Base-by-base conservation (phyloP, 1,140 invertebrate genomes). In the Onthophagus taurus region DNA sequence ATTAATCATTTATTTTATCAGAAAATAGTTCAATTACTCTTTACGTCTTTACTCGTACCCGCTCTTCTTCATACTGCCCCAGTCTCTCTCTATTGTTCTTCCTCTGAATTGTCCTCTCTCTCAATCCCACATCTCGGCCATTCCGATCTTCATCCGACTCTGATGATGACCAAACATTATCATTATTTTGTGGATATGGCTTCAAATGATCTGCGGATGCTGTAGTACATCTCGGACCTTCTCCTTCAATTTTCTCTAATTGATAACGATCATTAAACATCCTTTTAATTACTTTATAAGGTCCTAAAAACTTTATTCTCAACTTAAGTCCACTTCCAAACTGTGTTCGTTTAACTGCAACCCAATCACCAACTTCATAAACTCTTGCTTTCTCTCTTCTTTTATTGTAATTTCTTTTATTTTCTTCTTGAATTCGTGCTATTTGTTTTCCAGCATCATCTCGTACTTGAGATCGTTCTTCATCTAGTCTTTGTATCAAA, bases 311-410 rank as follows among this genome's bases (percentile, higher is more conserved):
- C 29, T 66, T 65, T 11, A 41, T 44, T 16, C 54, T 48, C 7
- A 68, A 18, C 36, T 68, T 68, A 8, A 56, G 35, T 2, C 60
- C 63, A 13, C 49, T 36, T 4, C 50, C 47, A 47, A 61, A 61
- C 19, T 67, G 61, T 0, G 66, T 64, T 23, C 55, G 35, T 38
- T 62, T 59, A 3, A 66, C 65, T 8, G 60, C 62, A 11, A 66
- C 63, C 29, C 61, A 21, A 39, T 68, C 62, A 17, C 53, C 55
- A 14, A 53, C 30, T 18, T 54, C 37, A 44, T 61, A 65, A 11
- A 39, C 36, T 14, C 19, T 44, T 16, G 45, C 41, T 35, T 35
- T 24, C 21, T 34, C 36, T 26, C 50, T 44, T 44, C 33, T 42
- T 11, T 29, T 19, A 20, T 64, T 53, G 45, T 47, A 65, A 6